Conservation (phyloP, 2,888 invertebrate genomes). For the Hemistola chrysoprasaria region DNA sequence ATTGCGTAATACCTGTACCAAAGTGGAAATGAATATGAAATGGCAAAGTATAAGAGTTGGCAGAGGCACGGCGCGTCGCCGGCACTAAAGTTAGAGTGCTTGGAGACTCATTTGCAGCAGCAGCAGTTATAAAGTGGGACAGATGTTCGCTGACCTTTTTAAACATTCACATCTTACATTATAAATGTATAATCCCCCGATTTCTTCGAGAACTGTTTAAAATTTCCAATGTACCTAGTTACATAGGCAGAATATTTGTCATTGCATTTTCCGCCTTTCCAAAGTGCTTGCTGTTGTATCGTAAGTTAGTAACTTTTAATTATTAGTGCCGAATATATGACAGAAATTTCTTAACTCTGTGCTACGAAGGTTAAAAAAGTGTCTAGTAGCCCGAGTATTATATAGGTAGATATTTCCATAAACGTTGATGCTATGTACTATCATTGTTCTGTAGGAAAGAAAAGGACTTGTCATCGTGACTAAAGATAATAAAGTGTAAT, state of each 20-base stretch:
- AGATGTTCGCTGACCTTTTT: slow-evolving; percentile 8
- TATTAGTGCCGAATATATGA: too few species aligned
- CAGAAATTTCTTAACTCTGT: too few species aligned
- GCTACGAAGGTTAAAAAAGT: too few species aligned
- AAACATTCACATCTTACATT: slow-evolving; percentile 8
- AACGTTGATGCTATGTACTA: too few species aligned
- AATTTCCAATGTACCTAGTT: not conserved
- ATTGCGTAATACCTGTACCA: not conserved
- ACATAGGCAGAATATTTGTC: too few species aligned
- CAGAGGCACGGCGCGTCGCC: not conserved
- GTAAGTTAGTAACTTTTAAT: too few species aligned
- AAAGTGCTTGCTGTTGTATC: too few species aligned
- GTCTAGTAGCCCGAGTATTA: too few species aligned
- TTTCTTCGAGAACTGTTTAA: not conserved
- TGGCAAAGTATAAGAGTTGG: not conserved
- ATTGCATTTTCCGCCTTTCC: not conserved
- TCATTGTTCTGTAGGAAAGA: too few species aligned
- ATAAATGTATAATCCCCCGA: slow-evolving; percentile 8
- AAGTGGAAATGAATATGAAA: not conserved
- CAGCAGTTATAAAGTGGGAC: slow-evolving; percentile 5
- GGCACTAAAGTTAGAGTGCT: not conserved
- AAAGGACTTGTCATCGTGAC: too few species aligned
- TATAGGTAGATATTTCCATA: too few species aligned
- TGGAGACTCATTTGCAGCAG: slow-evolving; percentile 3
- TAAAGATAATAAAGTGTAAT: too few species aligned